These are phyloP conservation scores for Alexandromys oeconomus DNA, from an alignment of 2,797 vertebrate species.

Conservation along the genomic window DNA sequence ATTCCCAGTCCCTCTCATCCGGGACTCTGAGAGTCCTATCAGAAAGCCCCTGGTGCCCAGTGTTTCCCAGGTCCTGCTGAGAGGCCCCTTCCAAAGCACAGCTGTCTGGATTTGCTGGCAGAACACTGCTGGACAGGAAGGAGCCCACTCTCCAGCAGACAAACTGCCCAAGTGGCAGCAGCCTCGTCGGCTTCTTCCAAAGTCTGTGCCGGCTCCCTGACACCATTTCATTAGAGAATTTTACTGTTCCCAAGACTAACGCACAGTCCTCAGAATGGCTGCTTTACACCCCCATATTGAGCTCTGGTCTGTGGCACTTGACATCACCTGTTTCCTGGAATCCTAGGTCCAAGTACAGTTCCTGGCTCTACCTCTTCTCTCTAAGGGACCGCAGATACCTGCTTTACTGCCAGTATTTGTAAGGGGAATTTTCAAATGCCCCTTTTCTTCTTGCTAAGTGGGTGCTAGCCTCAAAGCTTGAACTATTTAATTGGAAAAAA, in stretches of 20 bases:
- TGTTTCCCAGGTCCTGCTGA: background rate
- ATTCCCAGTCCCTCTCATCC: background rate
- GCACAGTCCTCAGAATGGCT: background rate
- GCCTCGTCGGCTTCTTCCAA: background rate
- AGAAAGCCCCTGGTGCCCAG: no score
- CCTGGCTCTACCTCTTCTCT: no score
- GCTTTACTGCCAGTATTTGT: background rate
- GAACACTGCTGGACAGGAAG: background rate
- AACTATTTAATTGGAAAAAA: background rate
- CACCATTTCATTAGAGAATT: background rate
- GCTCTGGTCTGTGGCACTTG: background rate
- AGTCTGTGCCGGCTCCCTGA: background rate
- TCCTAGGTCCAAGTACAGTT: no score
- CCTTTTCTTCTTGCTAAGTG: background rate
- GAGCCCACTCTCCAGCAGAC: background rate
- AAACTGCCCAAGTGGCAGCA: accelerated
- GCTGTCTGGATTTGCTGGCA: background rate
- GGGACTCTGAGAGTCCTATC: background rate
- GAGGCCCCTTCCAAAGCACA: background rate
- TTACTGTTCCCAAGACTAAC: background rate
- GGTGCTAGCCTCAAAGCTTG: background rate
- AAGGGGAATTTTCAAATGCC: background rate
- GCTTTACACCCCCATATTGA: background rate
- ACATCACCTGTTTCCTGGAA: background rate
- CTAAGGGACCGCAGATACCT: background rate